phyloP scores from a whole-genome alignment of 2,113 vertebrate genomes.

The Clarias magur region DNA sequence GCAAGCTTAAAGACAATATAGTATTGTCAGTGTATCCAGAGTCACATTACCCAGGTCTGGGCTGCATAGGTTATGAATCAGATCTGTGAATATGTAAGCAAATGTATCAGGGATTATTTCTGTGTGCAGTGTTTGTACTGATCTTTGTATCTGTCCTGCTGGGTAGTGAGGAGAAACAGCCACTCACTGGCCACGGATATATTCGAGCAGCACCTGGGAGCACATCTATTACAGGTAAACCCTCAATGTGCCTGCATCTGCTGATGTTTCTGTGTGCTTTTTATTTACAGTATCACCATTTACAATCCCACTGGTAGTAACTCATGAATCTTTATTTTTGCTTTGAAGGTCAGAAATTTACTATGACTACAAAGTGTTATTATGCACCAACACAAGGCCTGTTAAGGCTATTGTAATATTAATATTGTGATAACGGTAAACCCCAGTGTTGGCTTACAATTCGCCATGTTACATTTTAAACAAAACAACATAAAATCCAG shows the following conservation, averaged over 20 bases:
- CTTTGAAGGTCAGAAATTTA: not conserved
- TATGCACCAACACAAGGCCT: not conserved
- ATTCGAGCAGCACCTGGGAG: conserved; percentile 87
- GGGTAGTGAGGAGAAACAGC: conserved; percentile 65
- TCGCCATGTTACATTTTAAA: not conserved
- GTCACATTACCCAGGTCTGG: not conserved
- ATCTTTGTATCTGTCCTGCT: conserved; percentile 49
- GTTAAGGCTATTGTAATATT: not conserved
- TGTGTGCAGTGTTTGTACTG: not conserved
- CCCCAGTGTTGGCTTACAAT: no score
- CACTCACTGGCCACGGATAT: conserved; percentile 78
- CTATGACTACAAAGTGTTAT: not conserved
- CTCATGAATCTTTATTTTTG: not conserved
- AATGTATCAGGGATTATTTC: conserved; percentile 37
- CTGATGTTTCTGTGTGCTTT: not conserved
- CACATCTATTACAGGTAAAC: conserved; percentile 86
- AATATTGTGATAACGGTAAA: not conserved
- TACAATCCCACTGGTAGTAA: not conserved
- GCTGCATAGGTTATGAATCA: not conserved
- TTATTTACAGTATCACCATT: not conserved
- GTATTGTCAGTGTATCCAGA: not conserved
- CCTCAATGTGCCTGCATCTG: not conserved
- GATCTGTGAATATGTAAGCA: not conserved
- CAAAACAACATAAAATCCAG: not conserved
- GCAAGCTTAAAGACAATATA: not conserved